These are phyloP conservation scores for Mus caroli DNA, from an alignment of 2,797 vertebrate genomes.

Conservation along the genomic window DNA sequence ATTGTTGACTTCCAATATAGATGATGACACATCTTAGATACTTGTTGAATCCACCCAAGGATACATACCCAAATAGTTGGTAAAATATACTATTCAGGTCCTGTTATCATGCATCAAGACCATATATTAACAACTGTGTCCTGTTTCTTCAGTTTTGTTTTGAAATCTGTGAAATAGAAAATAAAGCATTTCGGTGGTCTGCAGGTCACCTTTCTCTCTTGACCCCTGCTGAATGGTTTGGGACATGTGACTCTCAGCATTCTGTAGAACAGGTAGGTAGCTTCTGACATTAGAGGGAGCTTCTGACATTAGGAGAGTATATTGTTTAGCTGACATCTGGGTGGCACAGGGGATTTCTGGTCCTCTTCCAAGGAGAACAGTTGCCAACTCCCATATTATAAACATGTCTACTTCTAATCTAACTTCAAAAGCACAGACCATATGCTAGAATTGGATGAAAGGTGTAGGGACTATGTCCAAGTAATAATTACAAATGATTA, in stretches of 20 bases:
- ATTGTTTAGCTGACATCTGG: constrained; percentile 47
- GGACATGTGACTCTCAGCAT: not conserved
- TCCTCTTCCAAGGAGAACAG: constrained; percentile 41
- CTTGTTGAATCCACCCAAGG: not conserved
- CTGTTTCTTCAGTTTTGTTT: not conserved
- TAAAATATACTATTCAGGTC: not conserved
- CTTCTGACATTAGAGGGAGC: constrained; percentile 8
- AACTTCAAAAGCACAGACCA: constrained; percentile 72
- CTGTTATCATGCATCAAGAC: not conserved
- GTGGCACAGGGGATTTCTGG: not conserved
- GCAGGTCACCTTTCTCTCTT: not conserved
- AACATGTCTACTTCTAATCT: constrained; percentile 58
- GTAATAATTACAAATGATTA: constrained; percentile 81
- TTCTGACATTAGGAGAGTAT: constrained; percentile 19
- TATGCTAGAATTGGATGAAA: constrained; percentile 76
- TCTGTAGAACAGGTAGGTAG: not conserved
- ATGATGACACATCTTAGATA: not conserved
- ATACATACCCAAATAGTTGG: not conserved
- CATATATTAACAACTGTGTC: not conserved
- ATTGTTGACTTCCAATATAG: not conserved
- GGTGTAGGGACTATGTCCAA: constrained; percentile 55
- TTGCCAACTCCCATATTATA: constrained; percentile 56
- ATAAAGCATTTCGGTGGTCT: not conserved
- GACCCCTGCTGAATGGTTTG: constrained; percentile 2
- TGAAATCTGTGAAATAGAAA: not conserved